Base-by-base conservation (phyloP, 92 coral and sea anemone species). In the Siderastrea siderea region DNA sequence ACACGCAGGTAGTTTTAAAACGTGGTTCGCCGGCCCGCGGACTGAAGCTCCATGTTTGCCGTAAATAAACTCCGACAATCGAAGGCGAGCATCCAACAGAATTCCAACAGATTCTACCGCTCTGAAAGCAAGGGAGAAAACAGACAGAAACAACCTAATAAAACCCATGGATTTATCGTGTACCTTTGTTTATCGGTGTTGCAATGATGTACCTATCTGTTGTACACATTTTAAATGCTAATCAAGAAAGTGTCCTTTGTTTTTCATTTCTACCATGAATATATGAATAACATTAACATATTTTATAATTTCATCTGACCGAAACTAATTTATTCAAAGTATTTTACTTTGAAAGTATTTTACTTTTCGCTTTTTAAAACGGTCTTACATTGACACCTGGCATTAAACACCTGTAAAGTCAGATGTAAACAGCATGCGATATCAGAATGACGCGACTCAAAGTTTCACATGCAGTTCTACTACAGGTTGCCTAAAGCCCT, bases 81-180 rank as follows among this genome's bases (percentile, higher is more conserved):
- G 85, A 15, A 71, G 77, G 2, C 86, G 80, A 44, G 90, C 26
- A 47, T 94, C 98, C 95, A 89, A 86, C 15, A 94, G 69, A 77
- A 94, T 83, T 54, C 98, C 98, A 50, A 90, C 43, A 1, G 79
- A 83, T 15, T 65, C 87, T 44, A 94, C 8, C 51, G 79, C 67
- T 83, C 84, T 93, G 55, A 94, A 75, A 15, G 57, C 72, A 17
- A 87, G 45, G 3, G 94, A 92, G 11, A 90, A 44, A 15, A 92
- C 1, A 6, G 74, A 83, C 16, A 94, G 79, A 43, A 90, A 80
- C 7, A 92, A 11, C 14, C 88, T 91, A 58, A 84, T 62, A 38
- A 94, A 6, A 8, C 78, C 92, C 98, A 94, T 94, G 14, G 9
- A 59, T 80, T 72, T 12, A 62, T 5, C 59, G 26, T 60, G 50